Evolutionary conservation across 2,888 invertebrate species (phyloP).

Genomic region (Leptopilina syphax): DNA sequence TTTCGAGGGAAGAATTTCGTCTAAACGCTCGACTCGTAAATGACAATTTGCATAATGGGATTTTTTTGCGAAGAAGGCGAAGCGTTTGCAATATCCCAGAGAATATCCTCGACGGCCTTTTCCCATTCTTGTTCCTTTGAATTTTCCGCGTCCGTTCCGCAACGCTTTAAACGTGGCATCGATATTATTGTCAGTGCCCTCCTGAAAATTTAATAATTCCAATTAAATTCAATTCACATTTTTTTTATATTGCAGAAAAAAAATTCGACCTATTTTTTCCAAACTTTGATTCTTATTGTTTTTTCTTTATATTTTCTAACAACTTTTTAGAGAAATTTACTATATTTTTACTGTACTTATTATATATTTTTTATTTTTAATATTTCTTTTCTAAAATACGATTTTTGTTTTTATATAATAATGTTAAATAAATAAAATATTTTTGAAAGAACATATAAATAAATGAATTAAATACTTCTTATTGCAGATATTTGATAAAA

Average conservation of each 20-base stretch:
- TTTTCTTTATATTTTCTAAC: no score
- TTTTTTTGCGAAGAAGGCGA: constrained; percentile 78
- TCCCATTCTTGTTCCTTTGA: constrained; percentile 82
- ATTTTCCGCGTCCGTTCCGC: constrained; percentile 74
- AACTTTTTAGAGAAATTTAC: no score
- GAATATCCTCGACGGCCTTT: constrained; percentile 87
- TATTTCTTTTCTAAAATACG: no score
- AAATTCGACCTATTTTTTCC: no score
- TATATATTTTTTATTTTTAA: no score
- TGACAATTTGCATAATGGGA: constrained; percentile 88
- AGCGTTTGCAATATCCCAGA: constrained; percentile 84
- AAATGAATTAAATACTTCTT: no score
- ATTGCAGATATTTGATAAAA: no score
- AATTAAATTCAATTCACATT: not conserved
- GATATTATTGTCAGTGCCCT: constrained; percentile 85
- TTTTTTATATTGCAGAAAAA: not conserved
- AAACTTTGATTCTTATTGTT: no score
- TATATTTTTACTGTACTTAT: no score
- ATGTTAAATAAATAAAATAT: no score
- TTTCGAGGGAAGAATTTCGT: not conserved
- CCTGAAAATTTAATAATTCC: constrained; percentile 52
- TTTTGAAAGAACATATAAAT: no score
- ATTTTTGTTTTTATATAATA: no score
- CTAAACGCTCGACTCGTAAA: constrained; percentile 92
- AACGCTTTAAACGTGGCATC: constrained; percentile 82